Evolutionary conservation across 2,797 vertebrate genomes (phyloP).

Genomic region (Pangasius krempfi): DNA sequence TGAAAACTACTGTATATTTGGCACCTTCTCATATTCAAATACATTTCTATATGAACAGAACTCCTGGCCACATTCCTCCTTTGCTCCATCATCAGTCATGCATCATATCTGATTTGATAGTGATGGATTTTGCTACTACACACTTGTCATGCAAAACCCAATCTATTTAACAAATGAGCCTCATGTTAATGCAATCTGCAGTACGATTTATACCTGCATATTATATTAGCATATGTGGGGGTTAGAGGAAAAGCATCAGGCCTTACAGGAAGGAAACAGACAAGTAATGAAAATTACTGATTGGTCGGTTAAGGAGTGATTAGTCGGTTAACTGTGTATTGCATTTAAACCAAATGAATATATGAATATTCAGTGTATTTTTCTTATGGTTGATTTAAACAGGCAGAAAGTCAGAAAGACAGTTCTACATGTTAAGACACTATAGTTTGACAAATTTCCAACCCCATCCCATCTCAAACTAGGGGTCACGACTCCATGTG

Average conservation of each 20-base stretch:
- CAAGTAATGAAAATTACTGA: conserved; percentile 3
- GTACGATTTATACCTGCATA: conserved; percentile 14
- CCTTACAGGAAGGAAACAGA: neutral
- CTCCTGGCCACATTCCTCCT: neutral
- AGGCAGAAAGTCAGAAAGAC: neutral
- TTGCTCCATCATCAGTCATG: neutral
- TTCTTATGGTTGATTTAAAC: neutral
- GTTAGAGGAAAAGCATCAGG: neutral
- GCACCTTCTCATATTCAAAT: neutral
- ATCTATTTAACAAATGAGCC: conserved; percentile 41
- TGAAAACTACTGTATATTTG: neutral
- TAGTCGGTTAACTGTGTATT: no score
- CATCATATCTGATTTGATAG: conserved; percentile 14
- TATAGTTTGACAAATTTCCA: neutral
- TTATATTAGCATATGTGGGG: neutral
- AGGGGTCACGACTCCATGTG: no score
- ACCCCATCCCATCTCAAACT: neutral
- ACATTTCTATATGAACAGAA: neutral
- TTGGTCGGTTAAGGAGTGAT: neutral
- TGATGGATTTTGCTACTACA: conserved; percentile 35
- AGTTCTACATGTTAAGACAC: neutral
- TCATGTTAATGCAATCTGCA: conserved; percentile 36
- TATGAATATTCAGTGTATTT: neutral
- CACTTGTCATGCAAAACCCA: conserved; percentile 24
- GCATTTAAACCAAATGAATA: neutral